Evolutionary conservation across 2,888 invertebrate genomes (phyloP).

Genomic region (Koerneria pararmatus): DNA sequence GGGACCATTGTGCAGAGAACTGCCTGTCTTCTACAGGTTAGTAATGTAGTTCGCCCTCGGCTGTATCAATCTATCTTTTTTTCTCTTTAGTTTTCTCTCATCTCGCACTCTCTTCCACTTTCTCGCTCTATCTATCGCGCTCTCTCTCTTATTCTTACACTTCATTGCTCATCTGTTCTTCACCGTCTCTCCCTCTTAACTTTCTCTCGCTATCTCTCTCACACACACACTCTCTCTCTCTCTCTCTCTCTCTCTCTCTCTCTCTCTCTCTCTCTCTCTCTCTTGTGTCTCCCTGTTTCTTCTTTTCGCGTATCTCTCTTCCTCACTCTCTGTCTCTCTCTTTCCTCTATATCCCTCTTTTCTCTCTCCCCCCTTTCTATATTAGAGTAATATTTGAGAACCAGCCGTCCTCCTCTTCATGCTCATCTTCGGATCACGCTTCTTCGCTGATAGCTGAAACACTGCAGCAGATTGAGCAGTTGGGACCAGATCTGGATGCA

Average conservation of each 20-base stretch:
- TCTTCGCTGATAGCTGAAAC: conserved; percentile 38
- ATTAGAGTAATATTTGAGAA: too few species aligned
- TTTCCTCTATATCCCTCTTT: too few species aligned
- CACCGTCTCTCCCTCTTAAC: neutral
- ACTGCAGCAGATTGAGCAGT: conserved; percentile 39
- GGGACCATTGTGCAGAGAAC: too few species aligned
- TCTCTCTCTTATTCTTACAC: neutral
- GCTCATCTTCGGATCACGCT: conserved; percentile 4
- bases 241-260: too few species aligned
- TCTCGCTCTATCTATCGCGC: neutral
- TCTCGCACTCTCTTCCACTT: neutral
- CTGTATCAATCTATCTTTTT: too few species aligned
- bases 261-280: neutral
- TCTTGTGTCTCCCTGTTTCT: neutral
- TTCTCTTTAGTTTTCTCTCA: too few species aligned
- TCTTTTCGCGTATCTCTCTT: neutral
- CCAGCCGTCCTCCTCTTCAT: conserved; percentile 16
- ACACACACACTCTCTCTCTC: neutral
- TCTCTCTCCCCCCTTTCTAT: too few species aligned
- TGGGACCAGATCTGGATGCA: conserved; percentile 15
- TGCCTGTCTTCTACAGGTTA: too few species aligned
- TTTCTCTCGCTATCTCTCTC: neutral
- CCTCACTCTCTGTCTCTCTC: too few species aligned
- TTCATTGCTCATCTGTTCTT: conserved; percentile 12
- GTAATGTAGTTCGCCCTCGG: too few species aligned